Percentiles rank a stretch among this genome's conserved stretches.
These are phyloP conservation scores for Lasaia peninsularis DNA, from an alignment of 1,140 invertebrate genomes.

Conservation along the genomic window DNA sequence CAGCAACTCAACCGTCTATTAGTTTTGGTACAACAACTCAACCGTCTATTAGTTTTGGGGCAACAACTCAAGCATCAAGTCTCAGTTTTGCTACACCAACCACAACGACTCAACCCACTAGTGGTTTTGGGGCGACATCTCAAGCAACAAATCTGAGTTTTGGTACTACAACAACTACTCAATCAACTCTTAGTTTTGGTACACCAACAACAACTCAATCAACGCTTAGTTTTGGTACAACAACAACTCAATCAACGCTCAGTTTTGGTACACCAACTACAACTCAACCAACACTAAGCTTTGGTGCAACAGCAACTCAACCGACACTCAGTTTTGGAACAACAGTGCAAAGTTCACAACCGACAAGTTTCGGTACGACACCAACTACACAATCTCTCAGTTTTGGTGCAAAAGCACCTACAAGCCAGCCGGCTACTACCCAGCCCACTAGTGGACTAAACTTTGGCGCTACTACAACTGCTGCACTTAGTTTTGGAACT, in stretches of 20 bases:
- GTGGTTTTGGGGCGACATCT: slow-evolving; percentile 27
- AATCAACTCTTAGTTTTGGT: slow-evolving; percentile 12
- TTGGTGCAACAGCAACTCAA: slow-evolving; percentile 23
- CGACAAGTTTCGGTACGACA: slow-evolving; percentile 27
- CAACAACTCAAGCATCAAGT: slow-evolving; percentile 28
- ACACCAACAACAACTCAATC: slow-evolving; percentile 6
- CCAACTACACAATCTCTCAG: slow-evolving; percentile 17
- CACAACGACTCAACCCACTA: slow-evolving; percentile 19
- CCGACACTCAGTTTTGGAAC: slow-evolving; percentile 29
- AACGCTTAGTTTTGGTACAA: slow-evolving; percentile 24
- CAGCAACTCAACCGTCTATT: slow-evolving; percentile 23
- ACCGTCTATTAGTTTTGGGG: slow-evolving; percentile 28
- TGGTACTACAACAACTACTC: slow-evolving; percentile 17
- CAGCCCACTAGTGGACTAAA: slow-evolving; percentile 28
- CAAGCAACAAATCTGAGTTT: slow-evolving; percentile 28
- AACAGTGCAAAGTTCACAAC: slow-evolving; percentile 7
- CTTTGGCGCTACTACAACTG: slow-evolving; percentile 34
- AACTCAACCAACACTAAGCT: slow-evolving; percentile 15
- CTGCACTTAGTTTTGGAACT: slow-evolving; percentile 27
- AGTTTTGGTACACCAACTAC: slow-evolving; percentile 15
- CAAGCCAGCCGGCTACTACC: slow-evolving; percentile 6
- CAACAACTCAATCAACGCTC: slow-evolving; percentile 6
- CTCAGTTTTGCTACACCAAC: slow-evolving; percentile 36
- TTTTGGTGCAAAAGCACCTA: slow-evolving; percentile 22
- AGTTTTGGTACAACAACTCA: slow-evolving; percentile 26